Conservation (phyloP, 2,888 invertebrate species). For the Drosophila affinis region DNA sequence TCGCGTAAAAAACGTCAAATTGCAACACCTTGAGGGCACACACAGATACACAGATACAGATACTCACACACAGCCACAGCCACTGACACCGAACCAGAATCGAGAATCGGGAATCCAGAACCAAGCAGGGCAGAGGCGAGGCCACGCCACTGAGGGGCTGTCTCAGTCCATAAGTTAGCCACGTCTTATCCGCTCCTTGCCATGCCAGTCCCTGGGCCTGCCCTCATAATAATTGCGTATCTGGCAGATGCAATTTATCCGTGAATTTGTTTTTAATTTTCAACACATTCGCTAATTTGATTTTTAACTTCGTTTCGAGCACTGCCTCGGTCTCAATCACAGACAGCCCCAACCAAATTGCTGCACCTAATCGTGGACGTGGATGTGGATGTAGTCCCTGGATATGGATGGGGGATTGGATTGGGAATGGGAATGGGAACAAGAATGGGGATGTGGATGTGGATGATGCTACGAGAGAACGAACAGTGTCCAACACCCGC, state of each 20-base stretch:
- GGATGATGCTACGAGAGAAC: slow-evolving; percentile 32
- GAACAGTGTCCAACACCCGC: slow-evolving; percentile 72
- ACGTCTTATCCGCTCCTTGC: slow-evolving; percentile 7
- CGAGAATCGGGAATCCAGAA: slow-evolving; percentile 21
- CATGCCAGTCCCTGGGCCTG: slow-evolving; percentile 33
- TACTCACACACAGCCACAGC: slow-evolving; percentile 25
- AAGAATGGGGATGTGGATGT: slow-evolving; percentile 3
- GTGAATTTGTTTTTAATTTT: slow-evolving; percentile 84
- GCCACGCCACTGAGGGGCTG: slow-evolving; percentile 24
- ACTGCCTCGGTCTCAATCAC: slow-evolving; percentile 78
- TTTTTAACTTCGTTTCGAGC: slow-evolving; percentile 83
- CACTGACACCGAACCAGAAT: slow-evolving; percentile 9
- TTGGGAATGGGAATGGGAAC: neutral
- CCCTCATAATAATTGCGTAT: slow-evolving; percentile 82
- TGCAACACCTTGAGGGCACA: slow-evolving; percentile 82
- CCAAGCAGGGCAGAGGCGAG: slow-evolving; percentile 17
- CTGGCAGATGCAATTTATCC: slow-evolving; percentile 83
- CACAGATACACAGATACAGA: slow-evolving; percentile 43
- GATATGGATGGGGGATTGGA: slow-evolving; percentile 8
- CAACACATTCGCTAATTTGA: slow-evolving; percentile 84
- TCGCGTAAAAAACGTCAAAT: slow-evolving; percentile 82
- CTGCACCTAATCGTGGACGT: slow-evolving; percentile 74
- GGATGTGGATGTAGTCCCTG: slow-evolving; percentile 29
- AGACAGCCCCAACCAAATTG: slow-evolving; percentile 75
- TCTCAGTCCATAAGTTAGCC: slow-evolving; percentile 65